A percentile compares a stretch with the other conserved stretches of the same genome.
These are phyloP conservation scores for Drosophila repleta DNA, from an alignment of 1,140 invertebrate species.

Conservation along the genomic window DNA sequence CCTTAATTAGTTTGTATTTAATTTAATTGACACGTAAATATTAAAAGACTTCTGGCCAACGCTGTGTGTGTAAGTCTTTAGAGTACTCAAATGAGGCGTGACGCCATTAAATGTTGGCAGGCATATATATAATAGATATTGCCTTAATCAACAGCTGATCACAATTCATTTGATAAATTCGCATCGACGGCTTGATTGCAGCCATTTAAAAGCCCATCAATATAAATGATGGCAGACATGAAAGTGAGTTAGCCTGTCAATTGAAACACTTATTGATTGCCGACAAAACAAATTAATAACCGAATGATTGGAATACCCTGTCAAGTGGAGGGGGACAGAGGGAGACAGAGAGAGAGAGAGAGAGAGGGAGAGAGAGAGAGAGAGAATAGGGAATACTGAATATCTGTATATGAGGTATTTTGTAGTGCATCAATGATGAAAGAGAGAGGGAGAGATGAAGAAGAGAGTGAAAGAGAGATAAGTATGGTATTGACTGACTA, in stretches of 20 bases:
- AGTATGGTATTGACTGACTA: too few species aligned
- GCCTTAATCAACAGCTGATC: conserved; percentile 4
- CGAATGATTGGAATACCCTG: conserved; percentile 3
- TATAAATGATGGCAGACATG: conserved; percentile 28
- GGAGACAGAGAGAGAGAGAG: too few species aligned
- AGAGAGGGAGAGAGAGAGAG: too few species aligned
- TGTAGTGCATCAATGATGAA: too few species aligned
- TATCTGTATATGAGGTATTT: too few species aligned
- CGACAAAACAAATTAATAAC: conserved; percentile 15
- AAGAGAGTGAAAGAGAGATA: too few species aligned
- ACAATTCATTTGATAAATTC: conserved; percentile 16
- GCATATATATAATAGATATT: background rate
- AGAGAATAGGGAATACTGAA: too few species aligned
- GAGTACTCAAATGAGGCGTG: conserved; percentile 23
- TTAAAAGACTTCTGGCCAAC: conserved; percentile 33
- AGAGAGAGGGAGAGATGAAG: too few species aligned
- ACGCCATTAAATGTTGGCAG: conserved; percentile 21
- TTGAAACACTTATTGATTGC: conserved; percentile 41
- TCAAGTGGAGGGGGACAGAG: background rate
- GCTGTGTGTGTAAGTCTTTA: conserved; percentile 29
- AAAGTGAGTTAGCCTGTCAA: conserved; percentile 34
- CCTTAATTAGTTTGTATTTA: conserved; percentile 75
- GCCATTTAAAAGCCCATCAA: conserved; percentile 16
- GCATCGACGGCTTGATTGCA: conserved; percentile 12
- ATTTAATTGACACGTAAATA: conserved; percentile 65